Evolutionary conservation across 1,140 invertebrate species (phyloP).

Genomic region (Dolichoris vasculosae): DNA sequence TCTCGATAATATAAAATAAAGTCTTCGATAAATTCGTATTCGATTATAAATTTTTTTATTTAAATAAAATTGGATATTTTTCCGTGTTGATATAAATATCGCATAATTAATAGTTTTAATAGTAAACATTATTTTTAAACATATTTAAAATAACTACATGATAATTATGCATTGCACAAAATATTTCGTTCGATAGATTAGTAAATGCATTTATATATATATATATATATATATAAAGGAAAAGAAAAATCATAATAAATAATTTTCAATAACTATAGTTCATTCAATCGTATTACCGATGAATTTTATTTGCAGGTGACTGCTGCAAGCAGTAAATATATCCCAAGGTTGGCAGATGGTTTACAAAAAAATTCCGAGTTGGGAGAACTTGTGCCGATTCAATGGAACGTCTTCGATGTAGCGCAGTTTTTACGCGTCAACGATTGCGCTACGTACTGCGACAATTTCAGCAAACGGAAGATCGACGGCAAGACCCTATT

Average conservation of each 20-base stretch:
- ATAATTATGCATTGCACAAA: too few species aligned
- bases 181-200: too few species aligned
- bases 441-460: constrained; percentile 91
- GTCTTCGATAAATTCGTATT: constrained; percentile 5
- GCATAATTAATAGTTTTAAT: too few species aligned
- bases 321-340: constrained; percentile 76
- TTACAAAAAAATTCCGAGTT: constrained; percentile 69
- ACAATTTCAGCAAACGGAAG: constrained; percentile 86
- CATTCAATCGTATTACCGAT: not conserved
- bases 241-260: too few species aligned
- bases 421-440: constrained; percentile 91
- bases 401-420: constrained; percentile 90
- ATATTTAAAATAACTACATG: too few species aligned
- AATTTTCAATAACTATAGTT: not conserved
- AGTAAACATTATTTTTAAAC: not conserved
- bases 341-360: constrained; percentile 81
- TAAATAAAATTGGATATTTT: too few species aligned
- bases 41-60: not conserved
- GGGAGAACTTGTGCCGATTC: constrained; percentile 80
- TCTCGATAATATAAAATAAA: too few species aligned
- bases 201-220: too few species aligned
- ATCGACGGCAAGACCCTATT: constrained; percentile 88
- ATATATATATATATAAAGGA: too few species aligned
- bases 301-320: constrained; percentile 62
- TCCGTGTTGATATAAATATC: too few species aligned